Percentiles rank a stretch among this genome's conserved stretches.
These are phyloP conservation scores for Anableps anableps DNA, from an alignment of 2,797 vertebrate species.

Conservation along the genomic window DNA sequence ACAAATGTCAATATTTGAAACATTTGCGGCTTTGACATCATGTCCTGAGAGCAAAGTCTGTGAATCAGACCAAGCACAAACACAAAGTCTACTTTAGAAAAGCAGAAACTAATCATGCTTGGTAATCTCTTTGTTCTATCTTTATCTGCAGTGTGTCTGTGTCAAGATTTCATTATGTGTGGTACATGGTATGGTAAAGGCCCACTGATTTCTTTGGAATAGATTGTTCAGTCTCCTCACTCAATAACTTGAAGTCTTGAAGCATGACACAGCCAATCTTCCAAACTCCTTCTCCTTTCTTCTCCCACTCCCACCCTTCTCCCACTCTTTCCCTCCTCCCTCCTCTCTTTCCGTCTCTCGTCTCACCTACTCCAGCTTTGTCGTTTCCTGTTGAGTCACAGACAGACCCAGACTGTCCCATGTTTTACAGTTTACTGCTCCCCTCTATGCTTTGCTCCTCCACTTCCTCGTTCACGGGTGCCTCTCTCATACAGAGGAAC, in stretches of 20 bases:
- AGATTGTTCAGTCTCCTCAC: slow-evolving; percentile 18
- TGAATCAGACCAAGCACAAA: slow-evolving; percentile 33
- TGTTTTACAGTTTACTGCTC: slow-evolving; percentile 67
- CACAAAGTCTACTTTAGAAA: background rate
- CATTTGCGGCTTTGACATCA: slow-evolving; percentile 21
- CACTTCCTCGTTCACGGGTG: slow-evolving; percentile 58
- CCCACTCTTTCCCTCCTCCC: slow-evolving; percentile 15
- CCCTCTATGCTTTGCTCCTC: slow-evolving; percentile 54
- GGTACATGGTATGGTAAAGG: slow-evolving; percentile 10
- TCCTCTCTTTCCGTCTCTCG: slow-evolving; percentile 49
- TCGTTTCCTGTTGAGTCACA: slow-evolving; percentile 84
- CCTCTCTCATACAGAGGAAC: slow-evolving; percentile 30
- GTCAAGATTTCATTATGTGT: slow-evolving; percentile 35
- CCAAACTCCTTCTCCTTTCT: slow-evolving; percentile 26
- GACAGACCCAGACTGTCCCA: slow-evolving; percentile 41
- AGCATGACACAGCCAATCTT: slow-evolving; percentile 52
- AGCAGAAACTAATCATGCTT: slow-evolving; percentile 20
- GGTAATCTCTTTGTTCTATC: slow-evolving; percentile 12
- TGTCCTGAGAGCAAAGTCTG: slow-evolving; percentile 55
- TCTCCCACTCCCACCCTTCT: slow-evolving; percentile 46
- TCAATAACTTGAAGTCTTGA: slow-evolving; percentile 62
- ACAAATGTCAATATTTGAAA: slow-evolving; percentile 59
- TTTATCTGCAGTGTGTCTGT: slow-evolving; percentile 29
- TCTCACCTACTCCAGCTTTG: slow-evolving; percentile 58
- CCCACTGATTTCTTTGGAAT: slow-evolving; percentile 63